A percentile compares a stretch with the other conserved stretches of the same genome.
Conservation (phyloP, 2,797 vertebrate species). For the Phylloscopus collybita region DNA sequence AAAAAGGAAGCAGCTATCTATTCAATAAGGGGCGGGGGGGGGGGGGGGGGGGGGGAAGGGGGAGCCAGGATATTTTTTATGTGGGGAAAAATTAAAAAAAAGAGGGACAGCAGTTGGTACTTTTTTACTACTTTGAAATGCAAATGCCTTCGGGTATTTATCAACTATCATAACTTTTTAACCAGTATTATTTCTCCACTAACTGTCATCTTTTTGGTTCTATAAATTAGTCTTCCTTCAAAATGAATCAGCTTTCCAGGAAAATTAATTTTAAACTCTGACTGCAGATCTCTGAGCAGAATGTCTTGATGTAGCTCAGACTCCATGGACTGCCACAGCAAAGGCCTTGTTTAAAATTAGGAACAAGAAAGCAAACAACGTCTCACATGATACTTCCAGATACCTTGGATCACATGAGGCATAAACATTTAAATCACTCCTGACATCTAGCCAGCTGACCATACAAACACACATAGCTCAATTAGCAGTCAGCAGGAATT, state of each 20-base stretch:
- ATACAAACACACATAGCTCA: conserved; percentile 22
- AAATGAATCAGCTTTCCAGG: background rate
- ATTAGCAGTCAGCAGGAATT: conserved; percentile 56
- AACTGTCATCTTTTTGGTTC: background rate
- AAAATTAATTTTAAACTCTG: background rate
- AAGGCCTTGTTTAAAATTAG: conserved; percentile 50
- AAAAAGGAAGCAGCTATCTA: too few relatives aligned
- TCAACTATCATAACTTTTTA: background rate
- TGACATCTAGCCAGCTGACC: conserved; percentile 54
- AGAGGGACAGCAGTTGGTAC: background rate
- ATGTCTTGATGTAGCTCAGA: background rate
- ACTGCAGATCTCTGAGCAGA: background rate
- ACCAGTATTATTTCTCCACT: background rate
- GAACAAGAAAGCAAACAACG: conserved; percentile 55
- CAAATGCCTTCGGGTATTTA: background rate
- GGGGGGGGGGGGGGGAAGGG: fast-evolving
- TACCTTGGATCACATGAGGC: conserved; percentile 66
- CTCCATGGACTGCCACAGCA: background rate
- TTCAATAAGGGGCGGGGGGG: background rate
- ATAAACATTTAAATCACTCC: conserved; percentile 56
- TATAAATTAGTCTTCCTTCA: background rate
- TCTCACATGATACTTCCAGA: conserved; percentile 60
- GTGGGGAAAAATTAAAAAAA: background rate
- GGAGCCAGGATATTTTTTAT: background rate
- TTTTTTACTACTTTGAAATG: background rate